These are phyloP conservation scores for Gari tellinella DNA, from an alignment of 2,888 invertebrate species.

Conservation along the genomic window DNA sequence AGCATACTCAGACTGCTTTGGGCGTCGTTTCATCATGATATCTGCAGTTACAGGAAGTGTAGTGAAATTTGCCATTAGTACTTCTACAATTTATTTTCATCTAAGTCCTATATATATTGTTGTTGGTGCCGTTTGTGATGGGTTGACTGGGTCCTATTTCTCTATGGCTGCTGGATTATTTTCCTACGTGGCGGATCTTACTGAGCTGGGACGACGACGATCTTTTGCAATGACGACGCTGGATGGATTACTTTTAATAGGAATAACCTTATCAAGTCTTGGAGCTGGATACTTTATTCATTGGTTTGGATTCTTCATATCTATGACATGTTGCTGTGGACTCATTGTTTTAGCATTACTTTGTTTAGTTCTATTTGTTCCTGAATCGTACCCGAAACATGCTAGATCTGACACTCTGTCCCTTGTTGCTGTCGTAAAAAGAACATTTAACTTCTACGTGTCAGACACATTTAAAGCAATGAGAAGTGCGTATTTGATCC, in stretches of 20 bases:
- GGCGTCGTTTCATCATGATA: constrained; percentile 58
- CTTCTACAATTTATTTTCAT: constrained; percentile 52
- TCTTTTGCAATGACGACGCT: constrained; percentile 37
- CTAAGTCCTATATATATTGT: constrained; percentile 47
- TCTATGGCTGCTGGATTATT: constrained; percentile 20
- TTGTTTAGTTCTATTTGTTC: constrained; percentile 13
- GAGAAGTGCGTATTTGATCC: constrained; percentile 29
- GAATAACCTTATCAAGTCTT: constrained; percentile 32
- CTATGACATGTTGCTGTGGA: constrained; percentile 5
- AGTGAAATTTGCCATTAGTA: constrained; percentile 17
- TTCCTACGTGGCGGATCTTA: constrained; percentile 56
- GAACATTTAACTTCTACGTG: constrained; percentile 27
- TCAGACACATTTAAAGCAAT: constrained; percentile 10
- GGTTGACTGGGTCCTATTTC: constrained; percentile 33
- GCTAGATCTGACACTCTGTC: constrained; percentile 10
- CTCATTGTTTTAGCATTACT: constrained; percentile 4
- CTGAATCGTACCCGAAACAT: constrained; percentile 25
- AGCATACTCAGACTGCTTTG: constrained; percentile 56
- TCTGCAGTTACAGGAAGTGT: constrained; percentile 37
- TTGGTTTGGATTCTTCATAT: constrained; percentile 21
- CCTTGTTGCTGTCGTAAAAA: neutral
- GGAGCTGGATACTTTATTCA: constrained; percentile 42
- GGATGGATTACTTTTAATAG: constrained; percentile 23
- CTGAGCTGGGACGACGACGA: constrained; percentile 28
- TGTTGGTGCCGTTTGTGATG: constrained; percentile 44